Percentiles rank a stretch among this genome's conserved stretches.
Evolutionary conservation across 64 coral and sea anemone genomes (phyloP).

Genomic region (Montipora capricornis): DNA sequence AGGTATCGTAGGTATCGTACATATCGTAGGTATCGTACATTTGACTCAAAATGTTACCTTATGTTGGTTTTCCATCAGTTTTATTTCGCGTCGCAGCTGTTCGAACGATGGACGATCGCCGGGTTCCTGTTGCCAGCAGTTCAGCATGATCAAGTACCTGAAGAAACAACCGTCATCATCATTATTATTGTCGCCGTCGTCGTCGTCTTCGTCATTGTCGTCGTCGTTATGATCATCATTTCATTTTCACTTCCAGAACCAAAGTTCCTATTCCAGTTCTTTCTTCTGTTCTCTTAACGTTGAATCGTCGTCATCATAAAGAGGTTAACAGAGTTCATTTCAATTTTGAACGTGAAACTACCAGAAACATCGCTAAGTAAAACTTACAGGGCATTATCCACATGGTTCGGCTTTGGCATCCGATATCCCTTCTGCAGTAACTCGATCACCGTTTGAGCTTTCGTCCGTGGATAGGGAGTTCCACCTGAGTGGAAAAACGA

Average conservation of each 20-base stretch:
- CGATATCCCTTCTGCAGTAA: conserved; percentile 59
- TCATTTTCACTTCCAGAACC: too few species aligned
- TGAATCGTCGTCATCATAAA: too few species aligned
- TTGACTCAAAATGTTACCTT: background rate
- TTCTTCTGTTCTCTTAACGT: too few species aligned
- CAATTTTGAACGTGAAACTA: too few species aligned
- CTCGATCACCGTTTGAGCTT: conserved; percentile 50
- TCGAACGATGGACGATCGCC: background rate
- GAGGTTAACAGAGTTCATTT: too few species aligned
- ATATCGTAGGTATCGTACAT: too few species aligned
- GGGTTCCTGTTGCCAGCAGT: background rate
- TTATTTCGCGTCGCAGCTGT: background rate
- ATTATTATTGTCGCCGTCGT: background rate
- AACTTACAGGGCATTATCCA: conserved; percentile 77
- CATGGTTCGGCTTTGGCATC: conserved; percentile 81
- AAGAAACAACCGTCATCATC: background rate
- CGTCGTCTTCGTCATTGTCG: too few species aligned
- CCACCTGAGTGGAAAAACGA: conserved; percentile 41
- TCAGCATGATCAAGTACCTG: background rate
- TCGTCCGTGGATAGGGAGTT: conserved; percentile 61
- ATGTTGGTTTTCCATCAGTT: background rate
- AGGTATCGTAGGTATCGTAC: too few species aligned
- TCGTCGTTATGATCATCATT: too few species aligned
- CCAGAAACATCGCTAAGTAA: too few species aligned
- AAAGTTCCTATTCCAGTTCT: too few species aligned